Conservation (phyloP, 2,113 vertebrate genomes). For the Colaptes auratus region DNA sequence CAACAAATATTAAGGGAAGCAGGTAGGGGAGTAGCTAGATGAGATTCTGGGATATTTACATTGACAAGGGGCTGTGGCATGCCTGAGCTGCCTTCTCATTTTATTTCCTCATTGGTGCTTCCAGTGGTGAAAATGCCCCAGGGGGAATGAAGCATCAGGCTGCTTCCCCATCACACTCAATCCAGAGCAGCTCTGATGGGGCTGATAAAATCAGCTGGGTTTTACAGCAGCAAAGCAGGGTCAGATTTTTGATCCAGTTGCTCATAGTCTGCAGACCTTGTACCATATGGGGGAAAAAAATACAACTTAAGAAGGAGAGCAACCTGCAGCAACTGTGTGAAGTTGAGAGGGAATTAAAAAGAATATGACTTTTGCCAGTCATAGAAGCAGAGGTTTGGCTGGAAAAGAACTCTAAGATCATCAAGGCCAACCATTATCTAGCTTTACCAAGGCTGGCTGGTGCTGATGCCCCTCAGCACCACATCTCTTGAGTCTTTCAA, state of each 20-base stretch:
- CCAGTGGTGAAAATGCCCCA: not conserved
- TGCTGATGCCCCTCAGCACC: too few species aligned
- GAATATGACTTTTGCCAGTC: too few species aligned
- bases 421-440: too few species aligned
- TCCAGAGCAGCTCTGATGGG: not conserved
- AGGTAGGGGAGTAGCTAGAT: not conserved
- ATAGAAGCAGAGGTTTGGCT: too few species aligned
- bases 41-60: constrained; percentile 1
- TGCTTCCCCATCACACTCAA: not conserved
- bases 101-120: not conserved
- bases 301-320: not conserved
- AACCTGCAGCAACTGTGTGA: not conserved
- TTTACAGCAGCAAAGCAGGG: not conserved
- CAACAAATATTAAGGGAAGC: not conserved
- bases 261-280: not conserved
- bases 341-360: not conserved
- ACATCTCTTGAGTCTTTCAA: too few species aligned
- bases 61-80: not conserved
- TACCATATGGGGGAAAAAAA: fast-evolving
- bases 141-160: not conserved
- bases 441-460: too few species aligned
- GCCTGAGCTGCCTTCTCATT: not conserved
- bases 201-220: not conserved
- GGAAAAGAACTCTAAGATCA: too few species aligned
- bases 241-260: not conserved